phyloP scores from a whole-genome alignment of 2,888 invertebrate genomes.

The Branchellion lobata region DNA sequence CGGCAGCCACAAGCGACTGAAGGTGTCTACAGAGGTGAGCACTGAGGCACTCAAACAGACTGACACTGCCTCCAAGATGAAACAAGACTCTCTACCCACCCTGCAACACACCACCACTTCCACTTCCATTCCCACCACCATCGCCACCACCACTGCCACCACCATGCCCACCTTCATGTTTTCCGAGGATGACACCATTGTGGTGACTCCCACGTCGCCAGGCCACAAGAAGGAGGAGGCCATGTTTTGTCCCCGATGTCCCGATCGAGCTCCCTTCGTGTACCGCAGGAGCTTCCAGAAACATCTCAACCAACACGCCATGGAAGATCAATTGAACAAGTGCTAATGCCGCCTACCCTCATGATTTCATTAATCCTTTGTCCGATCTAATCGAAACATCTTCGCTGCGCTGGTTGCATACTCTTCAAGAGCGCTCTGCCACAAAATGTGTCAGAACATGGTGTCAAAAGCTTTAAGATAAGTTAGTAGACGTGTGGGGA shows the following conservation, averaged over 20 bases:
- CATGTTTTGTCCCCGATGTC: slow-evolving; percentile 45
- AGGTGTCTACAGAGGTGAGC: not conserved
- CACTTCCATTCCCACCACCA: not conserved
- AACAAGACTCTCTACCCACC: not conserved
- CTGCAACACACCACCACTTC: not conserved
- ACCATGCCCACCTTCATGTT: not conserved
- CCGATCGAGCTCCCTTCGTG: slow-evolving; percentile 47
- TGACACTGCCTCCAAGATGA: no score
- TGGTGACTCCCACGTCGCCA: not conserved
- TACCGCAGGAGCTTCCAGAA: slow-evolving; percentile 48
- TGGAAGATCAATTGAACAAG: slow-evolving; percentile 7
- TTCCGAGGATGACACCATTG: not conserved
- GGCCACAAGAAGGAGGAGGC: not conserved
- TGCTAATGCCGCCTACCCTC: no score
- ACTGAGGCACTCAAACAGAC: not conserved
- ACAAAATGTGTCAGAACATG: no score
- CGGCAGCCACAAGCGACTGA: not conserved
- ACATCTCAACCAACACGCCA: slow-evolving; percentile 47
- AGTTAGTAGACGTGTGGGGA: no score
- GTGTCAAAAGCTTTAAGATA: no score
- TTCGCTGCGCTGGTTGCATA: no score
- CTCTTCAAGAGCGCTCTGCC: no score
- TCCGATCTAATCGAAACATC: no score
- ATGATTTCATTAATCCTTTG: no score
- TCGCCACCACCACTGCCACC: not conserved